A percentile compares a stretch with the other conserved stretches of the same genome.
phyloP scores from a whole-genome alignment of 2,797 vertebrate genomes.

The Phalloptychus januarius region DNA sequence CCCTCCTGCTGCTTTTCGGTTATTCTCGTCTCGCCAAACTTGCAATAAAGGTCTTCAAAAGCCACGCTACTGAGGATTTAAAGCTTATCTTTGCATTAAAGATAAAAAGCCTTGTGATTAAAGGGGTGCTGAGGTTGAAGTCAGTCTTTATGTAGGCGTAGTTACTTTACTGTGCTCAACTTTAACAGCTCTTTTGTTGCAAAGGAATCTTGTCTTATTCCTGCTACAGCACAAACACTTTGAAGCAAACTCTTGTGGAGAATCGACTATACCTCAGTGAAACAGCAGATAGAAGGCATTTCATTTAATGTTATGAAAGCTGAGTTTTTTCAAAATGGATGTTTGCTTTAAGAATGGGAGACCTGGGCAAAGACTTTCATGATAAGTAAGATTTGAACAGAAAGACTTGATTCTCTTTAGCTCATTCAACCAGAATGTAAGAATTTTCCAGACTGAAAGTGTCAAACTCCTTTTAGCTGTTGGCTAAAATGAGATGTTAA shows the following conservation, averaged over 20 bases:
- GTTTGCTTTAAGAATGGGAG: not conserved
- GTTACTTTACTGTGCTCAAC: not conserved
- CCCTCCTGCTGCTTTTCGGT: constrained; percentile 27
- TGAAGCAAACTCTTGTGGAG: not conserved
- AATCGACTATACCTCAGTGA: not conserved
- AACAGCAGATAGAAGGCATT: not conserved
- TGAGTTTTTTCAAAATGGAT: not conserved
- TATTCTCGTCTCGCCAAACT: not conserved
- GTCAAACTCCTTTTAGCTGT: constrained; percentile 17
- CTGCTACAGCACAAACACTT: not conserved
- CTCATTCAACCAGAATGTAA: not conserved
- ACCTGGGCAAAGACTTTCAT: not conserved
- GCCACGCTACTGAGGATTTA: constrained; percentile 11
- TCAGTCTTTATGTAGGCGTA: constrained; percentile 6
- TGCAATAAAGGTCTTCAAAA: constrained; percentile 32
- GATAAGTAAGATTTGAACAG: not conserved
- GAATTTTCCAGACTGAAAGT: not conserved
- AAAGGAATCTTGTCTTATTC: not conserved
- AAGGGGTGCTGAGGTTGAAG: constrained; percentile 15
- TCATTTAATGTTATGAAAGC: not conserved
- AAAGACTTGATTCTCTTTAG: not conserved
- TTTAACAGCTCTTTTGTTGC: not conserved
- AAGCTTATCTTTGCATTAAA: constrained; percentile 14
- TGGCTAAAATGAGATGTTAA: constrained; percentile 6
- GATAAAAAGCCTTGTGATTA: constrained; percentile 29